Conservation (phyloP, 35 echinoderm and acorn worm species). For the Apostichopus japonicus region DNA sequence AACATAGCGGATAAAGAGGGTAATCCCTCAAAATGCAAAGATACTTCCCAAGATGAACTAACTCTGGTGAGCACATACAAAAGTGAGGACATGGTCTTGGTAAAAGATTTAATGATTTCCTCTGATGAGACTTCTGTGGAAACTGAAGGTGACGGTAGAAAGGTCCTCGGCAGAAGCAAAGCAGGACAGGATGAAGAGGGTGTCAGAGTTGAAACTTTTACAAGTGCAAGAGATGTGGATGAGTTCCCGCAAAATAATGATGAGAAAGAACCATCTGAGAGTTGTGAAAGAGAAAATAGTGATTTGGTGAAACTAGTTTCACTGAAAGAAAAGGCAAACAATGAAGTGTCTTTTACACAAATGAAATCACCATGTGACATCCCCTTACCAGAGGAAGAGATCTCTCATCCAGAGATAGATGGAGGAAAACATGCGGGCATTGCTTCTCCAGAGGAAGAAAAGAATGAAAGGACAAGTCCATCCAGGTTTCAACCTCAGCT, state of each 20-base stretch:
- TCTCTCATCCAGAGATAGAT: background rate
- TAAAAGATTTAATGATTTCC: no score
- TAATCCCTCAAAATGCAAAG: no score
- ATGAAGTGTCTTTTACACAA: background rate
- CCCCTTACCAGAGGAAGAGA: background rate
- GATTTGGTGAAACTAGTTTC: background rate
- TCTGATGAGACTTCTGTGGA: no score
- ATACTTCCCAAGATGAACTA: no score
- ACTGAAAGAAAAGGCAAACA: background rate
- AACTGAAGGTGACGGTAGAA: no score
- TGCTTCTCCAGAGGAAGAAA: background rate
- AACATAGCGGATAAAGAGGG: no score
- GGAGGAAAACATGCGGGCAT: background rate
- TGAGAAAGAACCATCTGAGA: no score
- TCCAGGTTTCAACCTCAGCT: conserved; percentile 2
- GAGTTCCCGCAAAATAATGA: no score
- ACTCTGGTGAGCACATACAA: no score
- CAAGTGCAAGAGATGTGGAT: background rate
- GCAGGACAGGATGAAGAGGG: background rate
- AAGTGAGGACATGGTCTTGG: no score
- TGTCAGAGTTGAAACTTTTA: background rate
- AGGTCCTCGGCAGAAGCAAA: no score
- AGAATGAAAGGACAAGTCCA: background rate
- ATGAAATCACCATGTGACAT: background rate
- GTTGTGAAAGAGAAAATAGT: background rate